Evolutionary conservation across 2,113 vertebrate species (phyloP), one percentile per base, ranked within the genome.

Genomic region (Cephalopterus ornatus): DNA sequence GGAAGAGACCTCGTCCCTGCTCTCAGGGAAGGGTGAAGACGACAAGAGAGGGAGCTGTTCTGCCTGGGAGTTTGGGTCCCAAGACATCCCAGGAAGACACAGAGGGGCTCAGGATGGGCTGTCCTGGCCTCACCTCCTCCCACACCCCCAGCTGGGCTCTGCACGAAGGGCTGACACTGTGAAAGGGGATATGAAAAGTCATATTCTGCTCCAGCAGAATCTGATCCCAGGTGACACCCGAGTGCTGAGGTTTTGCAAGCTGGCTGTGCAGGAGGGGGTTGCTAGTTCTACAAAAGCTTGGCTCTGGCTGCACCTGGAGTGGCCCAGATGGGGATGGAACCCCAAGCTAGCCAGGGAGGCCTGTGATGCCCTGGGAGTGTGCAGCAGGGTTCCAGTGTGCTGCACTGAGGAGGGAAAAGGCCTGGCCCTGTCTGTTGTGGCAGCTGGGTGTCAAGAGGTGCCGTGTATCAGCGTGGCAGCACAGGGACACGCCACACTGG

Each of bases 141-240:
- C 44, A 50, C 58, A 52, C 7, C 35, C 27, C 37, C 37, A 21
- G 18, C 22, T 35, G 28, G 82, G 63, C 75, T 73, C 67, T 76
- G 63, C 50, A 52, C 5, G 81, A 93, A 96, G 39, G 61, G 82
- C 91, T 95, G 73, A 88, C 50, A 15, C 28, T 3, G 73, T 73
- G 96, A 94, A 96, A 95, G 73, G 8, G 33, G 92, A 97, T 84
- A 63, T 3, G 18, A 88, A 86, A 92, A 87, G 85, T 78, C 83
- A 49, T 68, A 18, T 58, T 93, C 80, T 92, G 56, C 65, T 75
- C 95, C 76, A 88, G 96, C 96, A 96, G 61, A 97, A 96, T 75
- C 79, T 28, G 89, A 95, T 90, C 83, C 55, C 86, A n/a, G 59
- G 63, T 77, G 92, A 70, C 50, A 83, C 28, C 62, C 0, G 2